These are phyloP conservation scores for Atopsyche davidsoni DNA, from an alignment of 1,140 invertebrate genomes.

Conservation along the genomic window DNA sequence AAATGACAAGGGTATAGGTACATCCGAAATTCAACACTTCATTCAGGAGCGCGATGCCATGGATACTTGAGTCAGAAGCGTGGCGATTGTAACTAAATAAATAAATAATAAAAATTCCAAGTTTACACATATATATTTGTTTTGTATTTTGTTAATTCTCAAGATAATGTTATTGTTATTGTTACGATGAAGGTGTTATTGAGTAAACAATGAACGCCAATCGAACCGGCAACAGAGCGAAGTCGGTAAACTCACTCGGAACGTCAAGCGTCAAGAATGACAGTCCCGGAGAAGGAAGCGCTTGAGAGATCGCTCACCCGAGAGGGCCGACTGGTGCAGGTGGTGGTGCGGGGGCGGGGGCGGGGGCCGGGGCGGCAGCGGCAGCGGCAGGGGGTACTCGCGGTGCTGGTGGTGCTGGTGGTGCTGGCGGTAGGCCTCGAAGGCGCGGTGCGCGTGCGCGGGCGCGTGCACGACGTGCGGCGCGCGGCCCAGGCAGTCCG, in stretches of 20 bases:
- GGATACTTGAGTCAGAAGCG: too few relatives aligned
- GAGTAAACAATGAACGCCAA: too few relatives aligned
- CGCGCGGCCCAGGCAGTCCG: slow-evolving; percentile 4
- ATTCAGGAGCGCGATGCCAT: too few relatives aligned
- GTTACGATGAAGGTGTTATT: too few relatives aligned
- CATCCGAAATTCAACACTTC: too few relatives aligned
- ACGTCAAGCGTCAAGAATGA: too few relatives aligned
- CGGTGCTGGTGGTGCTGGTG: neutral
- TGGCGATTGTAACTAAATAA: too few relatives aligned
- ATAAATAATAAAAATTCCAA: neutral
- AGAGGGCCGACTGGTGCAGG: neutral
- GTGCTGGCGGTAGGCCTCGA: neutral
- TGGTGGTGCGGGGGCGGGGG: neutral
- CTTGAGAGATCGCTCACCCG: slow-evolving; percentile 2
- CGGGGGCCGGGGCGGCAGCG: slow-evolving; percentile 2
- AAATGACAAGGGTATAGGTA: too few relatives aligned
- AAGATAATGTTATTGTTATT: too few relatives aligned
- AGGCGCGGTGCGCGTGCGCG: neutral
- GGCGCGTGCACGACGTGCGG: neutral
- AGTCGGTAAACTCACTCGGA: too few relatives aligned
- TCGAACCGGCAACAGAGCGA: too few relatives aligned
- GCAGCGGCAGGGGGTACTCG: neutral
- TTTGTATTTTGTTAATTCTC: neutral
- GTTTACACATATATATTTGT: neutral
- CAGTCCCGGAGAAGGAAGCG: slow-evolving; percentile 9